These are phyloP conservation scores for Herpetotheres cachinnans DNA, from an alignment of 2,113 vertebrate genomes.

Conservation along the genomic window DNA sequence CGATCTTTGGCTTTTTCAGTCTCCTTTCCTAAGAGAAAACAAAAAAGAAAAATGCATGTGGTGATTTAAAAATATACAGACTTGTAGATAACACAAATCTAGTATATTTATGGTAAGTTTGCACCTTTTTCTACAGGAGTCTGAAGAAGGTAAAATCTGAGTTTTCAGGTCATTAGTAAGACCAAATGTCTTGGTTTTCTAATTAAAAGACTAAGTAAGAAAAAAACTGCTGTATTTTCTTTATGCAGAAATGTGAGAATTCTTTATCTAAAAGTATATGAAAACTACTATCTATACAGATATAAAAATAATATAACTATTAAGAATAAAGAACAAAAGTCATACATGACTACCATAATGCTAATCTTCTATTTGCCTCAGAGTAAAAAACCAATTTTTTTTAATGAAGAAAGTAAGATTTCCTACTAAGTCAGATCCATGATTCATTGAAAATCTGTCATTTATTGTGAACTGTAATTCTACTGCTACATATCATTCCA, in stretches of 20 bases:
- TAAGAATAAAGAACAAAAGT: not conserved
- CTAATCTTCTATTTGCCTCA: not conserved
- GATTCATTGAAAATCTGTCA: not conserved
- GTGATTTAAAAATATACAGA: not conserved
- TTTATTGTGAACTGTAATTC: not conserved
- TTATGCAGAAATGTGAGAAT: not conserved
- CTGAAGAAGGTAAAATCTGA: not conserved
- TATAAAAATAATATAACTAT: not conserved
- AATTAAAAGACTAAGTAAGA: not conserved
- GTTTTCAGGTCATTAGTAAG: not conserved
- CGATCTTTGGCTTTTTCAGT: constrained; percentile 92
- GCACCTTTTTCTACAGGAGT: not conserved
- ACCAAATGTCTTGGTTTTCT: not conserved
- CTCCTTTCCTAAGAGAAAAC: constrained; percentile 80
- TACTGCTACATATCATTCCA: not conserved
- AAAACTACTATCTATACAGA: not conserved
- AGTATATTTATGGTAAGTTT: not conserved
- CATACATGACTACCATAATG: not conserved
- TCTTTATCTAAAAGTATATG: not conserved
- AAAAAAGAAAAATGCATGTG: not conserved
- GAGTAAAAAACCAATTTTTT: not conserved
- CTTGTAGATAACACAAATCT: not conserved
- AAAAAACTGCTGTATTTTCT: not conserved
- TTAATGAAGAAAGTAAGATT: not conserved
- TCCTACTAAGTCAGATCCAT: not conserved